These are phyloP conservation scores for Ennomos quercinarius DNA, from an alignment of 2,888 invertebrate species.

Conservation along the genomic window DNA sequence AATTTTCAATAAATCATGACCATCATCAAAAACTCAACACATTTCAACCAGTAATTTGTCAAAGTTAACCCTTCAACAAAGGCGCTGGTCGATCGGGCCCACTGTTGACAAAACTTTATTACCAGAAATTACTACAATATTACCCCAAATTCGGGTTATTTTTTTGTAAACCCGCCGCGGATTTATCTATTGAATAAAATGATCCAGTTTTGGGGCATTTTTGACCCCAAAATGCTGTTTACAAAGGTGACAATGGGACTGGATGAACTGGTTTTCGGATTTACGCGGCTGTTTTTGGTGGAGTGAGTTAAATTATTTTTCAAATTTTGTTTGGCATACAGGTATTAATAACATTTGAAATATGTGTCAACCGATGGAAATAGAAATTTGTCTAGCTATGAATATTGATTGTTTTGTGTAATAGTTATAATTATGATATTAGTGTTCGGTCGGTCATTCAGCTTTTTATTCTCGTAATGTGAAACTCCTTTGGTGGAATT, in stretches of 20 bases:
- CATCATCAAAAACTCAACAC: constrained; percentile 46
- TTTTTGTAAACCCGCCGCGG: constrained; percentile 74
- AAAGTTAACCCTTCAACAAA: constrained; percentile 70
- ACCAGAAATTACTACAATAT: constrained; percentile 83
- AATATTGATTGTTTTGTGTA: no score
- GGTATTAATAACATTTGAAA: constrained; percentile 1
- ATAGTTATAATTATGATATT: no score
- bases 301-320: constrained; percentile 37
- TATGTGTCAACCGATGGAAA: not conserved
- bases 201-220: constrained; percentile 68
- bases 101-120: constrained; percentile 84
- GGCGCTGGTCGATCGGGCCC: constrained; percentile 67
- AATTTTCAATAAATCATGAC: constrained; percentile 25
- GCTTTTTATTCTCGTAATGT: no score
- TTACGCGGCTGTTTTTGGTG: constrained; percentile 36
- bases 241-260: constrained; percentile 68
- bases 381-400: no score
- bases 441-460: no score
- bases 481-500: no score
- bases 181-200: constrained; percentile 64
- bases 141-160: constrained; percentile 72
- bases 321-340: constrained; percentile 32
- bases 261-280: constrained; percentile 69
- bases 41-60: constrained; percentile 78
- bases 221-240: constrained; percentile 71